Evolutionary conservation across 1,140 invertebrate species (phyloP).

Genomic region (Sesamia nonagrioides): DNA sequence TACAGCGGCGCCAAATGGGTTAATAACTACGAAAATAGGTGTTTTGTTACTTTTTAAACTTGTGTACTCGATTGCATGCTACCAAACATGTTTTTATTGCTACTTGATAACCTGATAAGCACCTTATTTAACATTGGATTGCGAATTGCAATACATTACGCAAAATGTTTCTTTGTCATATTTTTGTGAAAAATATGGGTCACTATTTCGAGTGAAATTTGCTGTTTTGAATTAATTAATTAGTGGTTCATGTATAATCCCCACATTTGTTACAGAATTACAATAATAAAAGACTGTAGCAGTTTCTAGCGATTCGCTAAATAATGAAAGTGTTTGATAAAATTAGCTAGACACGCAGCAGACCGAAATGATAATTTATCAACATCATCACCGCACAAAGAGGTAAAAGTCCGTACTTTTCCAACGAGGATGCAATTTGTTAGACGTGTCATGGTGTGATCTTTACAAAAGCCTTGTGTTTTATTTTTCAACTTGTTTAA

Average conservation of each 20-base stretch:
- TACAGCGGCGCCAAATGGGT: too few relatives aligned
- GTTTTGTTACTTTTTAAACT: neutral
- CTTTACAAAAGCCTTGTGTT: neutral
- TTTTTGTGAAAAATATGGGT: neutral
- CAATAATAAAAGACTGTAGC: neutral
- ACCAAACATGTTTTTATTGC: slow-evolving; percentile 28
- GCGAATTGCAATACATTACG: neutral
- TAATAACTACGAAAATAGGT: neutral
- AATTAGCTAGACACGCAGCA: neutral
- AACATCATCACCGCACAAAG: neutral
- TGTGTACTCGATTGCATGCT: neutral
- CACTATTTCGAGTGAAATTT: neutral
- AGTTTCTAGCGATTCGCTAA: neutral
- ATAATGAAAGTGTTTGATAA: slow-evolving; percentile 20
- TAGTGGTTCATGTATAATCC: neutral
- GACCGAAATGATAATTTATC: neutral
- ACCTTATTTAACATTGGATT: slow-evolving; percentile 12
- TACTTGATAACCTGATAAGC: slow-evolving; percentile 21
- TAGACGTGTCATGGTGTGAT: neutral
- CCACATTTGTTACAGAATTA: slow-evolving; percentile 11
- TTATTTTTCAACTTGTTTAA: neutral
- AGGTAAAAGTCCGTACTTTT: neutral
- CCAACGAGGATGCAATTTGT: neutral
- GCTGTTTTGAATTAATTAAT: slow-evolving; percentile 6
- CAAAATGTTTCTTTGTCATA: neutral